Base-by-base conservation (phyloP, 2,888 invertebrate species). In the Cremastinae sp. region DNA sequence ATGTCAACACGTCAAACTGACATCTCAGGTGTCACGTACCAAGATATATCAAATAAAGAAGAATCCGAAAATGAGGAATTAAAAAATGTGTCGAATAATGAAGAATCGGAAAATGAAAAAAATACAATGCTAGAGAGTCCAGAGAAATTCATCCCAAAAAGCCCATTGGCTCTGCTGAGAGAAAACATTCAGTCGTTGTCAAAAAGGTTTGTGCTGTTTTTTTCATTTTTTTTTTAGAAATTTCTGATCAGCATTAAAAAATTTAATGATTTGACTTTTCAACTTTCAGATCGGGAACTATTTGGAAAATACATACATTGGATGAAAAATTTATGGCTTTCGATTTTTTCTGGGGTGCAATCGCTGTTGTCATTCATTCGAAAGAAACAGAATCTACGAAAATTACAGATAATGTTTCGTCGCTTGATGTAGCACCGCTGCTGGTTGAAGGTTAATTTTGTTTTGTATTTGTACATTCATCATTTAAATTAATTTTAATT, bases 291-390 rank as follows among this genome's bases (percentile, higher is more conserved):
- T 59, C 83, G 10, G 78, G 84, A 12, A 81, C 83, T 49, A 86
- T 87, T 69, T 87, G 87, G 87, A 64, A 79, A 4, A 68, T 85
- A 68, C 69, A 75, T 72, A 28, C 78, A 61, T 10, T 82, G 5
- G 75, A 82, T 14, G 77, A 70, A 51, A 80, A 81, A 66, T 58
- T 81, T 2, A 62, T 87, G 39, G 74, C 78, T 39, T 66, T 83
- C n/a, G 80, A 82, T 74, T 87, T 84, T 61, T 84, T 87, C 55
- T 80, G 83, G 5, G 81, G 79, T 64, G 84, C 87, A 9, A 71
- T 87, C 37, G 79, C 86, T 53, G 28, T 84, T 28, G 70, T 78
- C 14, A 66, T 84, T 72, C 75, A 64, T 61, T 78, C 83, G n/a
- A 78, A 82, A 41, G 66, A 78, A 64, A 35, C 35, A 1, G 64